Evolutionary conservation across 2,113 vertebrate species (phyloP), one percentile per base, ranked within the genome.

Genomic region (Galemys pyrenaicus): DNA sequence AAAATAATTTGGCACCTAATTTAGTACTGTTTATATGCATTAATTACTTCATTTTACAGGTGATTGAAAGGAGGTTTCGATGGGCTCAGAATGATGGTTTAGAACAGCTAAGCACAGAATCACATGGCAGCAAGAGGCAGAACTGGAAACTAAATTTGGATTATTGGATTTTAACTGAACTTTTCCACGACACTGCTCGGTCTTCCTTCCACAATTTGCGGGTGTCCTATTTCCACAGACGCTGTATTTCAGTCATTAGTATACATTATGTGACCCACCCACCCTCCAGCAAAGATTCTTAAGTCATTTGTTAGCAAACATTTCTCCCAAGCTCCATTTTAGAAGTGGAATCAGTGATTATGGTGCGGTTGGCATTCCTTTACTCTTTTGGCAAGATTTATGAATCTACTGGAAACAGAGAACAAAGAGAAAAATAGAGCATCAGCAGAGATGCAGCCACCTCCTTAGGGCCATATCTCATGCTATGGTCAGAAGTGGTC

Each of bases 221-320:
- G 26, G n/a, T 54, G 17, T 56, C 20, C 39, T 24, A 0, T 84
- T 56, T 56, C 54, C 54, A 20, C 54, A 35, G 49, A 70, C 79
- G 65, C n/a, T 17, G 4, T 44, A 65, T 1, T 35, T 32, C 16
- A 51, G 68, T 67, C 64, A 80, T 11, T 15, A 41, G 30, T 49
- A 49, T 28, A 68, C 65, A 51, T 44, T 71, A 77, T 87, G 19
- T 80, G 51, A 91, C 24, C 54, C 54, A 56, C 9, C 15, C 2
- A 68, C 28, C 13, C 32, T 77, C 93, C 9, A 64, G 84, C 12
- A 81, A 60, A 70, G 37, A 92, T 65, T 73, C 41, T 88, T 22
- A 46, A 41, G 30, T 89, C 32, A 89, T 92, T 49, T 49, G 28
- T 44, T 67, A 93, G 15, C 30, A 56, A 95, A 92, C 32, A 77